Evolutionary conservation across 2,888 invertebrate genomes (phyloP).

Genomic region (Andrena dorsata): DNA sequence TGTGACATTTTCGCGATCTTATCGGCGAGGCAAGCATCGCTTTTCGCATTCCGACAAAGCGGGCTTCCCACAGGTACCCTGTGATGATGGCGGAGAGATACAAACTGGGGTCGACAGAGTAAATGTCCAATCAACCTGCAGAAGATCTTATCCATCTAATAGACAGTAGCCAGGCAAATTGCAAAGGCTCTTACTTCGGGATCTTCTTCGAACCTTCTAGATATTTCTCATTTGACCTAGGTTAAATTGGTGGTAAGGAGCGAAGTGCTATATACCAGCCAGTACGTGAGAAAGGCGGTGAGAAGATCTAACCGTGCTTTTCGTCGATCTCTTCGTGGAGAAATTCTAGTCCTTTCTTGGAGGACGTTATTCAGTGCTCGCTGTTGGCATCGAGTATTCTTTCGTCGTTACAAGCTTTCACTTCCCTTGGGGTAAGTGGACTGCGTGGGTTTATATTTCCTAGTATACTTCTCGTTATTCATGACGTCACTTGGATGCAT

Average conservation of each 20-base stretch:
- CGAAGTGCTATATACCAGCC: background rate
- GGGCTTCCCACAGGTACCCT: conserved; percentile 30
- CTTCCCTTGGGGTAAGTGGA: conserved; percentile 1
- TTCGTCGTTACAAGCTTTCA: background rate
- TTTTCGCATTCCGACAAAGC: conserved; percentile 70
- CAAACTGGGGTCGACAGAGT: conserved; percentile 74
- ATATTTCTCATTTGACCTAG: too few relatives aligned
- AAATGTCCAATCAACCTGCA: conserved; percentile 68
- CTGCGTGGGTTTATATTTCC: background rate
- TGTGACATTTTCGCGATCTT: conserved; percentile 69
- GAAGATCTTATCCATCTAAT: conserved; percentile 82
- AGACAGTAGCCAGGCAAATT: conserved; percentile 80
- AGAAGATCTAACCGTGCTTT: background rate
- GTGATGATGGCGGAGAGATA: conserved; percentile 66
- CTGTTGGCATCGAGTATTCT: background rate
- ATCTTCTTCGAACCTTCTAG: conserved; percentile 11
- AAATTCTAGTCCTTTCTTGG: background rate
- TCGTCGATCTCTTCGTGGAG: background rate
- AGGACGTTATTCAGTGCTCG: background rate
- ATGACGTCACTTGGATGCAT: too few relatives aligned
- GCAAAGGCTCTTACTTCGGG: conserved; percentile 75
- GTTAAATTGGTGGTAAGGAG: too few relatives aligned
- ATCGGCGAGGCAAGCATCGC: conserved; percentile 62
- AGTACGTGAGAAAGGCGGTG: background rate
- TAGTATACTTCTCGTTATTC: too few relatives aligned